Evolutionary conservation across 2,888 invertebrate species (phyloP).

Genomic region (Dynastes hyllus): DNA sequence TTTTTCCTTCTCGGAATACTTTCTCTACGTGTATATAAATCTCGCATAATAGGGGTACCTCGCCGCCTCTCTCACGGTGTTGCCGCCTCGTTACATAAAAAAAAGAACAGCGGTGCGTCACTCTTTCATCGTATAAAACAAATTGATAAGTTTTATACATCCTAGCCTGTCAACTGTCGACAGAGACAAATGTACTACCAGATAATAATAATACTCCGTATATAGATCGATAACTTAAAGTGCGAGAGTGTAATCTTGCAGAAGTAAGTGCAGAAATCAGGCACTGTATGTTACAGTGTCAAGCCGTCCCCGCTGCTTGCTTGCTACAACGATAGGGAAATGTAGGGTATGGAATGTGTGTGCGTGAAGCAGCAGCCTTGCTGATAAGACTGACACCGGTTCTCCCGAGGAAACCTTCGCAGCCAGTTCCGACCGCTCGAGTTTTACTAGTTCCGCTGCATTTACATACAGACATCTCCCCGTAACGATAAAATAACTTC

Average conservation of each 20-base stretch:
- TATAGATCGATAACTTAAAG: conserved; percentile 46
- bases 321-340: conserved; percentile 60
- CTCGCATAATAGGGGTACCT: conserved; percentile 40
- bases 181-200: conserved; percentile 33
- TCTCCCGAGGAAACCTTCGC: conserved; percentile 60
- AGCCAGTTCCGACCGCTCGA: conserved; percentile 61
- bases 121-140: conserved; percentile 32
- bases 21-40: conserved; percentile 38
- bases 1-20: conserved; percentile 37
- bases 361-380: conserved; percentile 61
- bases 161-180: conserved; percentile 13
- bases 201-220: conserved; percentile 30
- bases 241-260: conserved; percentile 40
- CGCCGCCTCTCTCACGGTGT: neutral
- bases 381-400: conserved; percentile 63
- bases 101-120: neutral
- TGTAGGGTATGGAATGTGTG: conserved; percentile 59
- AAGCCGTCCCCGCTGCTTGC: conserved; percentile 56
- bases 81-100: conserved; percentile 22
- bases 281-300: conserved; percentile 22
- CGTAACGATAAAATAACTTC: conserved; percentile 62
- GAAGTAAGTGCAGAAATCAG: conserved; percentile 48
- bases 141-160: conserved; percentile 47
- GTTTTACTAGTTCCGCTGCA: conserved; percentile 63
- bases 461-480: conserved; percentile 62